A percentile compares a stretch with the other conserved stretches of the same genome.
Conservation (phyloP, 2,113 vertebrate species). For the Sceloporus undulatus region DNA sequence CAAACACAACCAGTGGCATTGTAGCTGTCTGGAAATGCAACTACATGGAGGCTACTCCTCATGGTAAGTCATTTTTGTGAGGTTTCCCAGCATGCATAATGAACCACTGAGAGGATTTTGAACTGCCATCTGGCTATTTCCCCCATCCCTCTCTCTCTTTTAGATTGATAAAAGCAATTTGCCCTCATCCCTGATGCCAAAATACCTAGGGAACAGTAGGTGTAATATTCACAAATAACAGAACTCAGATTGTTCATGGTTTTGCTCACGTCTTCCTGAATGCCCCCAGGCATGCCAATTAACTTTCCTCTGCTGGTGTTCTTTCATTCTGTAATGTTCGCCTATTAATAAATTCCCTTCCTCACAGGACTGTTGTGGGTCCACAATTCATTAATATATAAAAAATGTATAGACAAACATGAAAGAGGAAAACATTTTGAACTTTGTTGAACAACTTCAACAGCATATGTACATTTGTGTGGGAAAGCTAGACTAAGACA, state of each 20-base stretch:
- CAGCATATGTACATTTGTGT: background rate
- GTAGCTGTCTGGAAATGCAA: background rate
- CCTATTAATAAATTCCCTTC: background rate
- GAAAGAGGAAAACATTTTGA: conserved; percentile 31
- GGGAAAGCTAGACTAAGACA: background rate
- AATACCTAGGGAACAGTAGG: conserved; percentile 4
- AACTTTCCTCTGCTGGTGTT: background rate
- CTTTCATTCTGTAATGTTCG: rapidly evolving
- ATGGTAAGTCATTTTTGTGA: background rate
- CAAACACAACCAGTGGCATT: background rate
- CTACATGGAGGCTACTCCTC: background rate
- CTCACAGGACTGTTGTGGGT: background rate
- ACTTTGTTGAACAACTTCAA: background rate
- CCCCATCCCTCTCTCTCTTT: background rate
- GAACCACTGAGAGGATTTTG: conserved; percentile 2
- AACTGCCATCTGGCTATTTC: conserved; percentile 13
- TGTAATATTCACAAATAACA: background rate
- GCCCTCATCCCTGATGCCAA: conserved; percentile 20
- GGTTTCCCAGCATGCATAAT: background rate
- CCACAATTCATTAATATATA: rapidly evolving
- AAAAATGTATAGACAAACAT: background rate
- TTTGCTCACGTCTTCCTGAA: rapidly evolving
- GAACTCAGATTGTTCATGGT: background rate
- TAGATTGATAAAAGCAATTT: background rate
- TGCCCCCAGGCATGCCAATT: background rate